Conservation (phyloP, 2,888 invertebrate species). For the Druceiella hillmani region DNA sequence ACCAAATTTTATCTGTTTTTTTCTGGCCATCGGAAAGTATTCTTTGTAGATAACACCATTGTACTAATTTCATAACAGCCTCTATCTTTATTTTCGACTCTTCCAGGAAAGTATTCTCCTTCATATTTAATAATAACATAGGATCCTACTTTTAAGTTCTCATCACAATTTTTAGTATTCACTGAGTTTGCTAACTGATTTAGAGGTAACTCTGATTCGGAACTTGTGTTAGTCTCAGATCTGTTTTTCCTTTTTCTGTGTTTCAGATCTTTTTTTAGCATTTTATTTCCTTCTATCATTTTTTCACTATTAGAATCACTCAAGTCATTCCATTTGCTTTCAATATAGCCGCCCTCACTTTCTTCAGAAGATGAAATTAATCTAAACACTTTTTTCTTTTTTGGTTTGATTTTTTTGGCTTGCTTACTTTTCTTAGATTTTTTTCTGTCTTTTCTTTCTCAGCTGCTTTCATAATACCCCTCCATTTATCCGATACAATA, state of each 20-base stretch:
- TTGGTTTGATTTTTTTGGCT: too few relatives aligned
- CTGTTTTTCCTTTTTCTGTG: too few relatives aligned
- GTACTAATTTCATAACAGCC: too few relatives aligned
- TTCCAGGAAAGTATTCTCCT: constrained; percentile 16
- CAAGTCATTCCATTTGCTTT: constrained; percentile 9
- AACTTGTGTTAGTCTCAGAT: constrained; percentile 9
- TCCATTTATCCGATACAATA: too few relatives aligned
- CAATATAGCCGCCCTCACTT: constrained; percentile 7
- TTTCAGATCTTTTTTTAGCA: too few relatives aligned
- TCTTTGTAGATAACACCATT: constrained; percentile 17
- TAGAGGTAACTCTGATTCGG: constrained; percentile 10
- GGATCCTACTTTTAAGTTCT: too few relatives aligned
- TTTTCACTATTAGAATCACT: constrained; percentile 9
- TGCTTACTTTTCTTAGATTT: constrained; percentile 8
- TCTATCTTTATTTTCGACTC: constrained; percentile 10
- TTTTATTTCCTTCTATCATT: constrained; percentile 3
- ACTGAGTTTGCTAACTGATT: constrained; percentile 7
- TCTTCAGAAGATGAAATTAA: constrained; percentile 12
- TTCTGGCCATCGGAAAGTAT: constrained; percentile 18
- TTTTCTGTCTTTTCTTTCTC: constrained; percentile 16
- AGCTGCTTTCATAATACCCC: constrained; percentile 16
- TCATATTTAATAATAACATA: constrained; percentile 16
- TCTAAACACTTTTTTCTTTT: constrained; percentile 10
- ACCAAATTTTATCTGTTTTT: constrained; percentile 19
- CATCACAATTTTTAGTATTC: too few relatives aligned